Evolutionary conservation across 1,140 invertebrate genomes (phyloP).

Genomic region (Aphis gossypii): DNA sequence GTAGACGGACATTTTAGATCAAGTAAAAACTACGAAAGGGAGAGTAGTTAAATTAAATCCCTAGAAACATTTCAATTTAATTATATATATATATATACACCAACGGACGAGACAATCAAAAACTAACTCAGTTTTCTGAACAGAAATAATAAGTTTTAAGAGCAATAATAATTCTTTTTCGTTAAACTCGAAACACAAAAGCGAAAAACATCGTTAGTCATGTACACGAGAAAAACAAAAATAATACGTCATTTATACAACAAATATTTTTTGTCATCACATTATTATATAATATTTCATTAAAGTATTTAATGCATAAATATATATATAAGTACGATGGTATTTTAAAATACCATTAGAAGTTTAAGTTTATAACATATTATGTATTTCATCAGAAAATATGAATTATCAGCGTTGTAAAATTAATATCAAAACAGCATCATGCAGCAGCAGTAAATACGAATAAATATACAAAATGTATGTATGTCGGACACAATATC

Average conservation of each 20-base stretch:
- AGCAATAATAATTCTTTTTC: neutral
- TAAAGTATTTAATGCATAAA: neutral
- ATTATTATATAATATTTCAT: neutral
- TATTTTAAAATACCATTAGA: neutral
- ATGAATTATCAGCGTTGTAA: neutral
- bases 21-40: neutral
- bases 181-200: neutral
- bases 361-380: neutral
- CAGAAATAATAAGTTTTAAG: neutral
- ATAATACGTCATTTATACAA: neutral
- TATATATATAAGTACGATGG: neutral
- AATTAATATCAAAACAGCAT: neutral
- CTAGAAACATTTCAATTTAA: neutral
- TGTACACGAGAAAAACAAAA: neutral
- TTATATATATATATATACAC: neutral
- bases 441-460: neutral
- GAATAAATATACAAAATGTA: too few species aligned
- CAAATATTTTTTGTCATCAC: neutral
- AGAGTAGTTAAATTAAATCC: neutral
- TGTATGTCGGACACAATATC: neutral
- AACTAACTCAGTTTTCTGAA: neutral
- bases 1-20: neutral
- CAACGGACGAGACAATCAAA: neutral
- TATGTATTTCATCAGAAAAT: neutral
- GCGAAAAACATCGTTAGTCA: neutral